Evolutionary conservation across 2,888 invertebrate genomes (phyloP).

Genomic region (Clivina fossor): DNA sequence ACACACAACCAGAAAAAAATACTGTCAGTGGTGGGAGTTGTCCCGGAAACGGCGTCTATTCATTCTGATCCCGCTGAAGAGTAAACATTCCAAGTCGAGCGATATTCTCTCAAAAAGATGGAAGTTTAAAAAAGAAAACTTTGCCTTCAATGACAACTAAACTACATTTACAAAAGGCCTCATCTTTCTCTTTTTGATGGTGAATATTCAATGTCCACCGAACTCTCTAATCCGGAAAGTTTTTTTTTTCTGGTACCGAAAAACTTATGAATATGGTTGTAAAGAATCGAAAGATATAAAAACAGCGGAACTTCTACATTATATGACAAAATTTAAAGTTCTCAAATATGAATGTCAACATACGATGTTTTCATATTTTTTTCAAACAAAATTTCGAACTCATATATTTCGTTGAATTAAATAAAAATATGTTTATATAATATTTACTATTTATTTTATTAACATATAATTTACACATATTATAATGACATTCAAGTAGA

Average conservation of each 20-base stretch:
- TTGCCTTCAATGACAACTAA: conserved; percentile 1
- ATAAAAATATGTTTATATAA: no score
- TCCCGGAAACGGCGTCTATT: no score
- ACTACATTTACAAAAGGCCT: conserved; percentile 8
- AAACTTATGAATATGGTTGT: conserved; percentile 8
- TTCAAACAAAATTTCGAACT: not conserved
- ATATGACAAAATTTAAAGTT: not conserved
- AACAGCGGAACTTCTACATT: not conserved
- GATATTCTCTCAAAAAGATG: conserved; percentile 6
- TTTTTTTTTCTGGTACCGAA: not conserved
- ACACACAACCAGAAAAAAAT: no score
- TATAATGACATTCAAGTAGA: no score
- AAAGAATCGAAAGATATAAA: not conserved
- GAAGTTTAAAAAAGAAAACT: conserved; percentile 14
- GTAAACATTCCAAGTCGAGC: conserved; percentile 8
- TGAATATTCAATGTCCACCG: conserved; percentile 1
- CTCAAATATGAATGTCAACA: not conserved
- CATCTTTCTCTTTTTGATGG: no score
- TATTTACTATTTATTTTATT: no score
- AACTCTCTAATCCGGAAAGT: conserved; percentile 2
- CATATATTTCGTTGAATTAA: no score
- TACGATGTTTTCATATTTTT: not conserved
- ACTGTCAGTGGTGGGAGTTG: no score
- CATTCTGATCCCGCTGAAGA: conserved; percentile 7
- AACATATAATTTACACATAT: no score